phyloP scores from a whole-genome alignment of 1,140 invertebrate species.

The Drosophila lacertosa region DNA sequence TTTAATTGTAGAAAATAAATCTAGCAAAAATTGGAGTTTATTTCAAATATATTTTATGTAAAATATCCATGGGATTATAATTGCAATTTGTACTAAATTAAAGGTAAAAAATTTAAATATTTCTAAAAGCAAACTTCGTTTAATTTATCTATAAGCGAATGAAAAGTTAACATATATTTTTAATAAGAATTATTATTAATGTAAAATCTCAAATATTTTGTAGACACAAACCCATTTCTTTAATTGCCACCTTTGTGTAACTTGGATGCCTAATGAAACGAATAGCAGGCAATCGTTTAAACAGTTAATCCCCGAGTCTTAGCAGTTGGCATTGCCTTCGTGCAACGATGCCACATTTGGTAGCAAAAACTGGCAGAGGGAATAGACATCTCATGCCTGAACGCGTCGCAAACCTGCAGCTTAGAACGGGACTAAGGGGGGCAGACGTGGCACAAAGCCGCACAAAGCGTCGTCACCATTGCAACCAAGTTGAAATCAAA shows the following conservation, averaged over 20 bases:
- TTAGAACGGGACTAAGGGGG: background rate
- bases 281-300: constrained; percentile 3
- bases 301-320: background rate
- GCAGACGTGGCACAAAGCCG: constrained; percentile 1
- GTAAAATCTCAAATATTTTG: no score
- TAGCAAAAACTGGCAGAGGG: constrained; percentile 20
- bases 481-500: constrained; percentile 66
- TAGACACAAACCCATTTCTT: no score
- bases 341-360: background rate
- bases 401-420: constrained; percentile 22
- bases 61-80: no score
- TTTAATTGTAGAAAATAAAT: no score
- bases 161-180: no score
- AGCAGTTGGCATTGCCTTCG: background rate
- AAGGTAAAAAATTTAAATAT: no score
- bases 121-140: no score
- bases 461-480: constrained; percentile 30
- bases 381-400: constrained; percentile 32
- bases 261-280: background rate
- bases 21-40: no score
- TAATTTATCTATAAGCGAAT: no score
- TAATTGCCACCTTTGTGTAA: background rate
- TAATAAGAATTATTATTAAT: no score
- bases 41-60: no score
- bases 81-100: no score